A percentile compares a stretch with the other conserved stretches of the same genome.
Evolutionary conservation across 2,113 vertebrate species (phyloP).

Genomic region (Grantiella picta): DNA sequence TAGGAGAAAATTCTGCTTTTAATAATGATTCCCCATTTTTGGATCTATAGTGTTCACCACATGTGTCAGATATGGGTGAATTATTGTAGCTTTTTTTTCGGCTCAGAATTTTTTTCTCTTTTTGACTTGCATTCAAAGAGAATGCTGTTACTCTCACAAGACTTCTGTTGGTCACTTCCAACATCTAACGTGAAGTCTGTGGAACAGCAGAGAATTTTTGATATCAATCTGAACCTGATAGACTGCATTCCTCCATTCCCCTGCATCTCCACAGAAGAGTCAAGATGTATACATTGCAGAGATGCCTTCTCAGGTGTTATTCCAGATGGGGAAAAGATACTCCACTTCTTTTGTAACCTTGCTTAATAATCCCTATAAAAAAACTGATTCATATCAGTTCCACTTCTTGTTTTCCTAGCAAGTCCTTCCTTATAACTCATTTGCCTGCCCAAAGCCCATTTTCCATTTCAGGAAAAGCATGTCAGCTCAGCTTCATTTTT

Average conservation of each 20-base stretch:
- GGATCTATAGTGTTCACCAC: fast-evolving
- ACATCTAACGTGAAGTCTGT: neutral
- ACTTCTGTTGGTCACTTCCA: neutral
- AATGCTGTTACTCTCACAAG: neutral
- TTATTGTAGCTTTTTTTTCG: neutral
- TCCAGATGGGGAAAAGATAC: neutral
- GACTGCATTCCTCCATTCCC: neutral
- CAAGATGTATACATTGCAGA: neutral
- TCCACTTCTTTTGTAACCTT: neutral
- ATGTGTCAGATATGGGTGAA: neutral
- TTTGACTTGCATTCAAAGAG: neutral
- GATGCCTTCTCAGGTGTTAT: neutral
- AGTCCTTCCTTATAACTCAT: neutral
- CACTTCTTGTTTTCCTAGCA: neutral
- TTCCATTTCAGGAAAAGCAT: neutral
- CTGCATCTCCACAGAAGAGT: neutral
- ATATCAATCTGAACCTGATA: neutral
- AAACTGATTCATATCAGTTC: neutral
- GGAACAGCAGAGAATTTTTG: neutral
- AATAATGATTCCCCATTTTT: neutral
- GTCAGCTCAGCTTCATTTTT: neutral
- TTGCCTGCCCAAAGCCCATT: neutral
- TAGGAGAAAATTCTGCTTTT: neutral
- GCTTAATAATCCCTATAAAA: neutral
- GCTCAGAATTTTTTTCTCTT: neutral